These are phyloP conservation scores for Pentalonia nigronervosa DNA, from an alignment of 1,140 invertebrate genomes.

Conservation along the genomic window DNA sequence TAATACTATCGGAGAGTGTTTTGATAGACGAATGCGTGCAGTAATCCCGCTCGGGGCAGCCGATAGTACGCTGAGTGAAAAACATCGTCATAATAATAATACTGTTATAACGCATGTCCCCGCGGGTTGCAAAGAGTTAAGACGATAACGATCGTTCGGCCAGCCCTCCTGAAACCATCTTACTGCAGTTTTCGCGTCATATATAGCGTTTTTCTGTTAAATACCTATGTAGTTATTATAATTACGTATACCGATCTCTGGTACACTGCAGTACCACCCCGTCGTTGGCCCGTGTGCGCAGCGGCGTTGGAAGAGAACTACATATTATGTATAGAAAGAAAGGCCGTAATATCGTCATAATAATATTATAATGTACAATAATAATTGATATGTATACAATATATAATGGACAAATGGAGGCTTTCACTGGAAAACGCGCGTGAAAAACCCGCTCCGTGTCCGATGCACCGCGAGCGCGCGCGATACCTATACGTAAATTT, in stretches of 20 bases:
- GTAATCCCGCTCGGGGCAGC: neutral
- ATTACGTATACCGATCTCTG: neutral
- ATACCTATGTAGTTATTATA: neutral
- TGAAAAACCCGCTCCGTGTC: constrained; percentile 41
- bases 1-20: neutral
- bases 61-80: neutral
- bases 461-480: neutral
- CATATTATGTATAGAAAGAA: neutral
- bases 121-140: neutral
- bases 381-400: neutral
- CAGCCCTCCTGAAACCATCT: neutral
- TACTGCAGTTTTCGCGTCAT: neutral
- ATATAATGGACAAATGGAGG: neutral
- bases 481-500: neutral
- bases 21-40: neutral
- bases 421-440: constrained; percentile 47
- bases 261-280: neutral
- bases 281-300: neutral
- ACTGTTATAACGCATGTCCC: neutral
- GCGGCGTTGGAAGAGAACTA: neutral
- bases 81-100: neutral
- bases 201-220: neutral
- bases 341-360: too few relatives aligned
- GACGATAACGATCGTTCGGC: neutral
- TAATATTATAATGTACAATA: neutral